A percentile compares a stretch with the other conserved stretches of the same genome.
These are phyloP conservation scores for Noturus placidus DNA, from an alignment of 2,113 vertebrate genomes.

Conservation along the genomic window DNA sequence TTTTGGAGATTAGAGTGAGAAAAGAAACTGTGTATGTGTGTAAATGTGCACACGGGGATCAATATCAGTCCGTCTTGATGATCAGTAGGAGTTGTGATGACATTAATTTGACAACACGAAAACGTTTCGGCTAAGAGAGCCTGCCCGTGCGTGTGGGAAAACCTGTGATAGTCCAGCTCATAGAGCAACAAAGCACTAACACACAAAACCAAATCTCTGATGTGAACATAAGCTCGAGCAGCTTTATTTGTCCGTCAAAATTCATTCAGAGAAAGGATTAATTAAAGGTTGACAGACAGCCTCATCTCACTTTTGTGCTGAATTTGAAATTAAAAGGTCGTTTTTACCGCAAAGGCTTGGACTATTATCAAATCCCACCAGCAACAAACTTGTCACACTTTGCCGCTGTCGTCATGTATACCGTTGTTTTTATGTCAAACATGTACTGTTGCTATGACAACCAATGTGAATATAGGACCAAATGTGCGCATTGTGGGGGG, in stretches of 20 bases:
- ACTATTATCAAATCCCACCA: not conserved
- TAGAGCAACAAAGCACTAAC: not conserved
- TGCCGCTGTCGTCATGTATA: not conserved
- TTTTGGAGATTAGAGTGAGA: constrained; percentile 35
- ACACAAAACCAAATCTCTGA: not conserved
- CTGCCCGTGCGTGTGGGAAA: not conserved
- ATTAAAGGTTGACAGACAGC: not conserved
- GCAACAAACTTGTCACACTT: not conserved
- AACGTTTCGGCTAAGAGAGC: not conserved
- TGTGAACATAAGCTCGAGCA: not conserved
- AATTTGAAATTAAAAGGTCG: not conserved
- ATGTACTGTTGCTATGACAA: constrained; percentile 2
- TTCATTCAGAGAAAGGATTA: not conserved
- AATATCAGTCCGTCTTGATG: not conserved
- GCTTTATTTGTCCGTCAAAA: constrained; percentile 16
- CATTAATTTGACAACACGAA: not conserved
- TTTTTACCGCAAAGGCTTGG: not conserved
- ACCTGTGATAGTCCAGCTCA: not conserved
- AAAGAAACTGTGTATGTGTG: not conserved
- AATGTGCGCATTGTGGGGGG: not conserved
- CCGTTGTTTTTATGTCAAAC: not conserved
- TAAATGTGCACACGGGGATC: not conserved
- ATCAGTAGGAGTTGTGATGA: constrained; percentile 16
- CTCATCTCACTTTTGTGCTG: not conserved
- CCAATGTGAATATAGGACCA: not conserved